phyloP scores from a whole-genome alignment of 2,113 vertebrate genomes.

The Hiodon alosoides region DNA sequence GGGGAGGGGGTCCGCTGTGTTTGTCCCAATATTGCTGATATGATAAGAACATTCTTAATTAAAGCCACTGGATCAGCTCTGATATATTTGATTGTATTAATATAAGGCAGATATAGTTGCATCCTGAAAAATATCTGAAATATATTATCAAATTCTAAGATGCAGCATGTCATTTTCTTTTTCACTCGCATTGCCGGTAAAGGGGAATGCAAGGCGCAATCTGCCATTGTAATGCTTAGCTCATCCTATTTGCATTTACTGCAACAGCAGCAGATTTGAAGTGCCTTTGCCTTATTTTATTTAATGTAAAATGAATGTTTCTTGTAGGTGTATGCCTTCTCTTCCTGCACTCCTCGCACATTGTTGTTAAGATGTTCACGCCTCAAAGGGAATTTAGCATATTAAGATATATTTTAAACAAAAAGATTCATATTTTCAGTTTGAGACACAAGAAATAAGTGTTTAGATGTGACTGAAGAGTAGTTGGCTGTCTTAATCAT shows the following conservation, averaged over 20 bases:
- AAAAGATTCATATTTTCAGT: no score
- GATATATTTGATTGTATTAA: background rate
- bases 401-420: no score
- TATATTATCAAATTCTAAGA: no score
- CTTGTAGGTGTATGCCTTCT: background rate
- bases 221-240: background rate
- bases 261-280: background rate
- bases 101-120: background rate
- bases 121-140: no score
- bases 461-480: constrained; percentile 39
- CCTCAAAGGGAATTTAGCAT: no score
- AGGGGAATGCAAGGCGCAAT: background rate
- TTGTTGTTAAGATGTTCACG: no score
- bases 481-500: constrained; percentile 34
- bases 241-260: background rate
- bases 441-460: constrained; percentile 2
- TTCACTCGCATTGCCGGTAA: background rate
- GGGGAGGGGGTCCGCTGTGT: background rate
- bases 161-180: no score
- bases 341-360: no score
- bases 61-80: background rate
- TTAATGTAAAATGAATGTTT: background rate
- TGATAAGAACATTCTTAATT: background rate
- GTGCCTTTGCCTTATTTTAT: background rate
- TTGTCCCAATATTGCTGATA: no score